These are phyloP conservation scores for Zaprionus davidi DNA, from an alignment of 1,140 invertebrate species.

Conservation along the genomic window DNA sequence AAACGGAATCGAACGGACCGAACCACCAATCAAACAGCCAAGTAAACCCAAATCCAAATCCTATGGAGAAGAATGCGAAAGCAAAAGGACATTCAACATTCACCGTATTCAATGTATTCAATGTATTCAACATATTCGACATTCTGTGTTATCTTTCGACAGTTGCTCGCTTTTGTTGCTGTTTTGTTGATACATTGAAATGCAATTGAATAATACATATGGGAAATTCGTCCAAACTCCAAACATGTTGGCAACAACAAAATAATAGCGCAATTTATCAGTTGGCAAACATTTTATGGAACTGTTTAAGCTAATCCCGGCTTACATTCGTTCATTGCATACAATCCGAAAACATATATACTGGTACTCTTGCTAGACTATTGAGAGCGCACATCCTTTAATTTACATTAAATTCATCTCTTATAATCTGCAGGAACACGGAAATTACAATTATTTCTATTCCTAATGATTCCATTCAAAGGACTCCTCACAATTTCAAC, in stretches of 20 bases:
- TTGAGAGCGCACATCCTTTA: too few relatives aligned
- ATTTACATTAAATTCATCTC: not conserved
- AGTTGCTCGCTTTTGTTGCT: not conserved
- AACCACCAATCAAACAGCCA: slow-evolving; percentile 37
- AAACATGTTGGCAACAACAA: not conserved
- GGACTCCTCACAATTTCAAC: slow-evolving; percentile 10
- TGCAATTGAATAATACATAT: slow-evolving; percentile 46
- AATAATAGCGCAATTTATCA: not conserved
- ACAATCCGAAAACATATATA: not conserved
- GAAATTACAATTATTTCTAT: slow-evolving; percentile 36
- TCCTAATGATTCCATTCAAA: slow-evolving; percentile 44
- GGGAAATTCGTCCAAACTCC: not conserved
- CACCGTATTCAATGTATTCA: not conserved
- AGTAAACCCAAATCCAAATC: slow-evolving; percentile 13
- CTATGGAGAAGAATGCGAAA: slow-evolving; percentile 17
- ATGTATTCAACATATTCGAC: slow-evolving; percentile 12
- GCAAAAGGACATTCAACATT: slow-evolving; percentile 5
- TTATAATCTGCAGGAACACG: not conserved
- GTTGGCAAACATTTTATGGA: not conserved
- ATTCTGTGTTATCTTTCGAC: slow-evolving; percentile 17
- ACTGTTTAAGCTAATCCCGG: not conserved
- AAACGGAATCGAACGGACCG: not conserved
- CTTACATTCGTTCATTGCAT: not conserved
- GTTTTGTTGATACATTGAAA: slow-evolving; percentile 17
- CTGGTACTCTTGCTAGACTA: not conserved